phyloP scores from a whole-genome alignment of 2,888 invertebrate species.

The Plusia festucae region DNA sequence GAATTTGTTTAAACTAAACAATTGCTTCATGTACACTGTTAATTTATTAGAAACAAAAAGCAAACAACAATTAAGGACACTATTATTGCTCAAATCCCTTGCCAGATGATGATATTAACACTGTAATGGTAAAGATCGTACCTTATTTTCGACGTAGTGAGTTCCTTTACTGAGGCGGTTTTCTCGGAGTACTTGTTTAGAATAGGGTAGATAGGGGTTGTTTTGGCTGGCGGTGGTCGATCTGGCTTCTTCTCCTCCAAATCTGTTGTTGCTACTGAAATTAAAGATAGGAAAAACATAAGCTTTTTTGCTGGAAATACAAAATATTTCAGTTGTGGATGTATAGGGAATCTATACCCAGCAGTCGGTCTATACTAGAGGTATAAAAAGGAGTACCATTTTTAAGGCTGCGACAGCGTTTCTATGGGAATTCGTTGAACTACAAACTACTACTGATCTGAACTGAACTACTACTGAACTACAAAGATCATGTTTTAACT shows the following conservation, averaged over 20 bases:
- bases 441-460: no score
- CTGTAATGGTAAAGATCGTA: slow-evolving; percentile 48
- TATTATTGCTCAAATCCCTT: background rate
- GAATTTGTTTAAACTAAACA: background rate
- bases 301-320: background rate
- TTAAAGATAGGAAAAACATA: slow-evolving; percentile 10
- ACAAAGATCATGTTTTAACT: no score
- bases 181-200: slow-evolving; percentile 86
- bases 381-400: no score
- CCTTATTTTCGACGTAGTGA: slow-evolving; percentile 85
- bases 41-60: background rate
- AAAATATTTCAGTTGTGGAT: no score
- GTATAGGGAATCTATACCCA: no score
- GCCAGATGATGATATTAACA: background rate
- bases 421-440: no score
- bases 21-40: background rate
- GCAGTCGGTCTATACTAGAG: no score
- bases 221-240: slow-evolving; percentile 80
- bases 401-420: no score
- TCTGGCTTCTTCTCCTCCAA: slow-evolving; percentile 85
- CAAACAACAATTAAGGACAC: background rate
- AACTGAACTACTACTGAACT: no score
- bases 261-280: slow-evolving; percentile 74
- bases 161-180: slow-evolving; percentile 83
- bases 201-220: slow-evolving; percentile 78